phyloP scores from a whole-genome alignment of 2,113 vertebrate species.

The Gasterosteus nipponicus region DNA sequence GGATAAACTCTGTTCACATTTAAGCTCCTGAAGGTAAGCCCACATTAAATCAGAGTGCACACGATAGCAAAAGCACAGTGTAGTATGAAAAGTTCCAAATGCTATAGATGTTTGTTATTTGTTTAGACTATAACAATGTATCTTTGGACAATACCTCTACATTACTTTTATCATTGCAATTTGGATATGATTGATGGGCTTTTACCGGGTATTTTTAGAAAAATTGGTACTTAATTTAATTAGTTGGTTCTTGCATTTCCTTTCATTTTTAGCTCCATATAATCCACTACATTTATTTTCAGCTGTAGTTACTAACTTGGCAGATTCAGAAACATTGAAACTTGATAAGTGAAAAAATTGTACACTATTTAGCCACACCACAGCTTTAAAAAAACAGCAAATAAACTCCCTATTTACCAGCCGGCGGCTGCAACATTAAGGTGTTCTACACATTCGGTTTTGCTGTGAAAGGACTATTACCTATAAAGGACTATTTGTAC shows the following conservation, averaged over 20 bases:
- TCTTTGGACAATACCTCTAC: background rate
- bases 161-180: background rate
- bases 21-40: slow-evolving; percentile 13
- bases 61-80: background rate
- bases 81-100: slow-evolving; percentile 1
- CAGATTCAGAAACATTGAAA: no score
- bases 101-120: background rate
- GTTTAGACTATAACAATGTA: background rate
- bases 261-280: background rate
- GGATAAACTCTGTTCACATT: slow-evolving; percentile 20
- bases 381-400: background rate
- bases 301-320: background rate
- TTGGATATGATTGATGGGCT: background rate
- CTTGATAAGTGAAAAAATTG: background rate
- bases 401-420: background rate
- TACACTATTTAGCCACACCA: background rate
- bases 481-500: background rate
- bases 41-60: slow-evolving; percentile 3
- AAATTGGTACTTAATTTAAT: no score
- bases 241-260: background rate
- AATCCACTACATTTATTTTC: background rate
- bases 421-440: background rate
- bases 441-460: background rate
- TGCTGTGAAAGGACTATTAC: background rate
- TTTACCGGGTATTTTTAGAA: background rate